Base-by-base conservation (phyloP, 2,888 invertebrate species). In the Mesopsocus fuscifrons region DNA sequence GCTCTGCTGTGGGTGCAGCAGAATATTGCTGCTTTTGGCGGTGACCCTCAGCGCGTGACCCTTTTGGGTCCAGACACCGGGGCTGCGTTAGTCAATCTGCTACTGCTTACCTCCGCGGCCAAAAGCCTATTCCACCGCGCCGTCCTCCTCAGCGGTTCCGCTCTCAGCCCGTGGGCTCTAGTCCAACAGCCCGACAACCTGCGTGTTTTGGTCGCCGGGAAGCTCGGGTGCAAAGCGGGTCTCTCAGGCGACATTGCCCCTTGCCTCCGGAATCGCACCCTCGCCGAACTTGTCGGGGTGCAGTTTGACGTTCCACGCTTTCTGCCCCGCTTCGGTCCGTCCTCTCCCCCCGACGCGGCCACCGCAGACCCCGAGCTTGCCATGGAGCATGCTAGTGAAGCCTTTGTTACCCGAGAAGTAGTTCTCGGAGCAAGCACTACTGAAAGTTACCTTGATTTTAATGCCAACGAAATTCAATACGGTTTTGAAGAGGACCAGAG, bases 121-220 rank as follows among this genome's bases (percentile, higher is more conserved):
- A 79, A 75, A 67, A 78, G 79, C 17, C 20, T 83, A 42, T 91
- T 91, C 61, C 88, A 88, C 60, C 74, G 88, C 50, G 87, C 85
- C 30, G 74, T 89, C 46, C 68, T 89, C 48, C 87, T 88, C 82
- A 87, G 87, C 35, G 91, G 91, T 9, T 87, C 88, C 3, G 87
- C 88, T 0, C 66, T 89, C 44, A 84, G 85, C 47, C 85, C 87
- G 1, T 85, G 87, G 84, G 85, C 87, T 2, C 63, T 87, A 49
- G 80, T 83, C 35, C 77, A 81, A 55, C 82, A 82, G 6, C 59
- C 62, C 47, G 55, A 60, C 47, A 85, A 85, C 56, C 85, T 85
- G 13, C 76, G 79, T 44, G 74, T 83, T 58, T 82, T 87, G 47
- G 84, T 85, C 32, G 74, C 74, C 52, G 81, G 84, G 58, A 81